phyloP scores from a whole-genome alignment of 2,797 vertebrate genomes.

The Odontamblyopus lacepedii region DNA sequence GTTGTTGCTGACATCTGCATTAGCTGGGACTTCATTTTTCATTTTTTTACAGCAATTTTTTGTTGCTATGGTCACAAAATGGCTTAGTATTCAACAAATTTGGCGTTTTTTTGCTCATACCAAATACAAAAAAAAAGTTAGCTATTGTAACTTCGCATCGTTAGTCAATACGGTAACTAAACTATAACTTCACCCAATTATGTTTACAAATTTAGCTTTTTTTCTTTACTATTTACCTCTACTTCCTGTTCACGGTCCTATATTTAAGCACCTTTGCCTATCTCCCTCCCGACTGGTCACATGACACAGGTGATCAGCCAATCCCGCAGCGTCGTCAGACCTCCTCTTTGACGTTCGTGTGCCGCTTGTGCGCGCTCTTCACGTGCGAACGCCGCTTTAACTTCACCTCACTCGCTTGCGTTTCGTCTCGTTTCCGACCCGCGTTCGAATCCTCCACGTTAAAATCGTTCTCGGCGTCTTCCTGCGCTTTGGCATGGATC shows the following conservation, averaged over 20 bases:
- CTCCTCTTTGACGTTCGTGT: conserved; percentile 37
- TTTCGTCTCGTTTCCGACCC: conserved; percentile 19
- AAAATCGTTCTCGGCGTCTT: conserved; percentile 7
- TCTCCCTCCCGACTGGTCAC: conserved; percentile 45
- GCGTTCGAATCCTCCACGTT: not conserved
- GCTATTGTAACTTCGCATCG: not conserved
- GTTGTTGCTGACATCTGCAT: not conserved
- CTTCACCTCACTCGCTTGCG: conserved; percentile 42
- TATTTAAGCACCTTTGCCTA: conserved; percentile 7
- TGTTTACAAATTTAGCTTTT: not conserved
- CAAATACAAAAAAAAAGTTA: not conserved
- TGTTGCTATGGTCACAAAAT: not conserved
- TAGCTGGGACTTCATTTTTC: not conserved
- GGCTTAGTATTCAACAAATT: conserved; percentile 1
- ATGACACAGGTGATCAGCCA: conserved; percentile 71
- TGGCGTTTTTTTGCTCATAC: not conserved
- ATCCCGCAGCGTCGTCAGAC: conserved; percentile 55
- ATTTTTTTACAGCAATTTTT: too few relatives aligned
- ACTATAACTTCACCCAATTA: not conserved
- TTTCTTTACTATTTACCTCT: not conserved
- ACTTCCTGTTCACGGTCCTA: conserved; percentile 7
- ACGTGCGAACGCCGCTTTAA: conserved; percentile 37
- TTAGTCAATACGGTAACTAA: not conserved
- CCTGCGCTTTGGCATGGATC: conserved; percentile 28
- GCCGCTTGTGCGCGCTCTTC: conserved; percentile 21